These are phyloP conservation scores for Tetragnatha versicolor DNA, from an alignment of 1,140 invertebrate genomes.

Conservation along the genomic window DNA sequence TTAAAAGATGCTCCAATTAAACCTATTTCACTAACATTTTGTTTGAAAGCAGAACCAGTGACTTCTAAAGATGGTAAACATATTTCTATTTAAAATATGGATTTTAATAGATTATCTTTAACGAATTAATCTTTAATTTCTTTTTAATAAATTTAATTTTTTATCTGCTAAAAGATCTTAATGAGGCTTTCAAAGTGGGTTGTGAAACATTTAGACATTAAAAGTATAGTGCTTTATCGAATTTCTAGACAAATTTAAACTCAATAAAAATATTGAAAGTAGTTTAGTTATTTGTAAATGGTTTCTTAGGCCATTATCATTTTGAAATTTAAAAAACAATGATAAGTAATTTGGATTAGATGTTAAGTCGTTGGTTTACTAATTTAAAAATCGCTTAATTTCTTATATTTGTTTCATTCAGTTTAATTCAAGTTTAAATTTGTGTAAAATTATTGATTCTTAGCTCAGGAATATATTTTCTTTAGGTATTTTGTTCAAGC, in stretches of 20 bases:
- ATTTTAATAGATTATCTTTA: background rate
- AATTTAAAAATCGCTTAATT: background rate
- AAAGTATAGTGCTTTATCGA: no score
- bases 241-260: no score
- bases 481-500: conserved; percentile 55
- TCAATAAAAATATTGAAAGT: no score
- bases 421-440: background rate
- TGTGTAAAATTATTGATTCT: no score
- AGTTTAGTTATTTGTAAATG: no score
- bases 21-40: conserved; percentile 76
- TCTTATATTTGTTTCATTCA: background rate
- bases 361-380: background rate
- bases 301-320: no score
- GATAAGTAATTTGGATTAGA: no score
- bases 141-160: background rate
- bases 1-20: conserved; percentile 70
- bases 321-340: no score
- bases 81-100: background rate
- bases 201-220: no score
- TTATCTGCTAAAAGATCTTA: no score
- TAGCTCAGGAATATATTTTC: no score
- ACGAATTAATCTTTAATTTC: background rate
- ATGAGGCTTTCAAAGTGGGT: no score
- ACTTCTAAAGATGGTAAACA: conserved; percentile 22
- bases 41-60: conserved; percentile 63